Evolutionary conservation across 2,888 invertebrate genomes (phyloP).

Genomic region (Lymantria dispar): DNA sequence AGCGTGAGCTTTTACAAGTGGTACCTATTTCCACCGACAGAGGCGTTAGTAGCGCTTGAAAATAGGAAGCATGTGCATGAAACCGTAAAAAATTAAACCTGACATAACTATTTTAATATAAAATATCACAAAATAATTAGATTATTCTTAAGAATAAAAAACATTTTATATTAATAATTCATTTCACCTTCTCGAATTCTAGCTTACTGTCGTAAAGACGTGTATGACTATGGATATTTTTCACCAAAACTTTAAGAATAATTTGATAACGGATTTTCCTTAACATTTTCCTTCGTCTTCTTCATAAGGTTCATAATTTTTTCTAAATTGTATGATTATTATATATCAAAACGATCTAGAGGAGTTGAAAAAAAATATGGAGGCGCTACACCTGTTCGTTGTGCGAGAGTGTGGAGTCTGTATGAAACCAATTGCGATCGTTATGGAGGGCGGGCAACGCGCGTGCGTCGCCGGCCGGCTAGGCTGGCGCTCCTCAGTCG

Average conservation of each 20-base stretch:
- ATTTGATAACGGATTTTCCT: too few relatives aligned
- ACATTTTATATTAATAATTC: too few relatives aligned
- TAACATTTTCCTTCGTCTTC: too few relatives aligned
- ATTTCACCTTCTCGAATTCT: too few relatives aligned
- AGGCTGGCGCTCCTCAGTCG: constrained; percentile 33
- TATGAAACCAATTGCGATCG: constrained; percentile 42
- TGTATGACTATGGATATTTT: not conserved
- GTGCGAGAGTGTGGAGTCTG: constrained; percentile 20
- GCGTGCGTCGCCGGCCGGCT: constrained; percentile 33
- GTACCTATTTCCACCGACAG: constrained; percentile 41
- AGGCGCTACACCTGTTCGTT: constrained; percentile 38
- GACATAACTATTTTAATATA: too few relatives aligned
- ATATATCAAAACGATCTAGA: not conserved
- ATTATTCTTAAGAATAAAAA: too few relatives aligned
- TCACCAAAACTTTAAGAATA: not conserved
- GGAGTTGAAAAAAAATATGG: constrained; percentile 31
- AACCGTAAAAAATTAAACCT: too few relatives aligned
- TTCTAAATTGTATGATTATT: too few relatives aligned
- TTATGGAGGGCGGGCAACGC: constrained; percentile 36
- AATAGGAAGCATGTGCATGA: not conserved
- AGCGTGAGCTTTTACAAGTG: constrained; percentile 34
- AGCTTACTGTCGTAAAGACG: too few relatives aligned
- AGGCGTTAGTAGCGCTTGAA: constrained; percentile 31
- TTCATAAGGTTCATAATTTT: too few relatives aligned
- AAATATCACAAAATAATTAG: too few relatives aligned